Base-by-base conservation (phyloP, 2,113 vertebrate species). In the Siniperca chuatsi region DNA sequence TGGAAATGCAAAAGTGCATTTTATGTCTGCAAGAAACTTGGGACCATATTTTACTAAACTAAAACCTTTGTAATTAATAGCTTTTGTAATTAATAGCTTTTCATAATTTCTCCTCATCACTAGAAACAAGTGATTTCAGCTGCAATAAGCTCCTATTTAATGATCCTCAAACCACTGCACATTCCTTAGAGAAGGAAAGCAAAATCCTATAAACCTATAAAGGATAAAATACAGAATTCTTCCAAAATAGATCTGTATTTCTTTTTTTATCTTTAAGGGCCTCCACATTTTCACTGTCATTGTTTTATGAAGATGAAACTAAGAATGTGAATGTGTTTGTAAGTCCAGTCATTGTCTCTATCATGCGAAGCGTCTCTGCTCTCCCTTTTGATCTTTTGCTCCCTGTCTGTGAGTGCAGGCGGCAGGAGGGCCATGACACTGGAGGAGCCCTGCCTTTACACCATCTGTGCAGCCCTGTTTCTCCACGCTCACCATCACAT, bases 401-500 rank as follows among this genome's bases (percentile, higher is more conserved):
- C 86, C 29, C 64, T 35, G 81, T 79, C 60, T 85, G 79, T 77
- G 79, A 75, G 73, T 1, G 8, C 67, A 50, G 82, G 46, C 78
- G 33, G 62, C 77, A 61, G 82, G 85, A 57, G 83, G 78, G 37
- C 76, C 4, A 13, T 65, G 68, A 79, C 86, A 37, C 84, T 77
- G 82, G 86, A 89, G 85, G 85, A 86, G 81, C 64, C 90, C 93
- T 84, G 91, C 92, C 81, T 68, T 46, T 70, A 89, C 81, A 75
- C 93, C 93, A 94, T 93, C 93, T 94, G 94, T 89, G 84, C 79
- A 50, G 68, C 85, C 64, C 89, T 75, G 79, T 70, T 78, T 67
- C 87, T 78, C 82, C 70, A 15, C 3, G 25, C 67, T 64, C 68
- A 18, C 85, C 64, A 16, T 91, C 89, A 77, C 87, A 84, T 79